These are phyloP conservation scores for Pardalotus punctatus DNA, from an alignment of 2,113 vertebrate species.

Conservation along the genomic window DNA sequence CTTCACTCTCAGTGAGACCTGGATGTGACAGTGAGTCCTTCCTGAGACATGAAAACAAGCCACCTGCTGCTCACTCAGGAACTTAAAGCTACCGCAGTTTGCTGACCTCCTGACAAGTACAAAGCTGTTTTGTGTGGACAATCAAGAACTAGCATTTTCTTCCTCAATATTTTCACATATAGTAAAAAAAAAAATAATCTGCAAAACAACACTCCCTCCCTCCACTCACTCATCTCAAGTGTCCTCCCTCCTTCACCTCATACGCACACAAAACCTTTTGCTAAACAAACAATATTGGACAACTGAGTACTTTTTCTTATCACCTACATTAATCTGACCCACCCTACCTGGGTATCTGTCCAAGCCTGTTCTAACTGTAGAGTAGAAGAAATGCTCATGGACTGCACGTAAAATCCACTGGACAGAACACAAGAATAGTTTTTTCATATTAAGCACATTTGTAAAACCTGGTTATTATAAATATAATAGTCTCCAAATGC, in stretches of 20 bases:
- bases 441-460: not conserved
- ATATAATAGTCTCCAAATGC: not conserved
- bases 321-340: not conserved
- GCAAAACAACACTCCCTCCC: not conserved
- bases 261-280: not conserved
- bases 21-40: not conserved
- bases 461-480: not conserved
- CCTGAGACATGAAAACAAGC: not conserved
- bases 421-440: not conserved
- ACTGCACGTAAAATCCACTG: not conserved
- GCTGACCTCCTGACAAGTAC: not conserved
- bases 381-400: not conserved
- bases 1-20: not conserved
- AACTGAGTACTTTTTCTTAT: not conserved
- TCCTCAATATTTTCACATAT: not conserved
- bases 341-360: not conserved
- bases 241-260: not conserved
- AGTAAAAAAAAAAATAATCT: not conserved
- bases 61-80: not conserved
- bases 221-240: not conserved
- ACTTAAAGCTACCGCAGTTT: not conserved
- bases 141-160: not conserved
- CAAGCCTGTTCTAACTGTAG: not conserved
- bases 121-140: not conserved
- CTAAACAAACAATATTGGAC: not conserved